Evolutionary conservation across 2,113 vertebrate species (phyloP).

Genomic region (Phaethornis superciliosus): DNA sequence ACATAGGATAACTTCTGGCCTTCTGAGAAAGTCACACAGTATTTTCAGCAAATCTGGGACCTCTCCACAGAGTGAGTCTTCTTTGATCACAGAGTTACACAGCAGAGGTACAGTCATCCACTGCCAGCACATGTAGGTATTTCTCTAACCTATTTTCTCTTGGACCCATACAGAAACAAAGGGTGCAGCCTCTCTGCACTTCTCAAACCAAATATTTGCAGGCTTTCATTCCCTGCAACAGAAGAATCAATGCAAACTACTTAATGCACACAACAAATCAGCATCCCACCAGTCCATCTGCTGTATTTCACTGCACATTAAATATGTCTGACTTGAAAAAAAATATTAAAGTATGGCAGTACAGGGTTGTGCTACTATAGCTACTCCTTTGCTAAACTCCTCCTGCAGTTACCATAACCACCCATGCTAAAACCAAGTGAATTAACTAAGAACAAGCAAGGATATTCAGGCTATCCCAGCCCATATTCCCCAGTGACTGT

Average conservation of each 20-base stretch:
- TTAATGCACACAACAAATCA: not conserved
- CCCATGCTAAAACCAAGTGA: not conserved
- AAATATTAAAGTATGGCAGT: not conserved
- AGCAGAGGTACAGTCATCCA: not conserved
- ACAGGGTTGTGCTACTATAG: not conserved
- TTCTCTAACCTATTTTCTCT: not conserved
- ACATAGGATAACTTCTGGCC: not conserved
- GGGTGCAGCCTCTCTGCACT: not conserved
- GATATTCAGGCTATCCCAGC: not conserved
- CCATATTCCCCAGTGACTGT: not conserved
- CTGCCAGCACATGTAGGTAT: not conserved
- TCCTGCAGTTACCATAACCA: not conserved
- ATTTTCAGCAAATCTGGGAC: not conserved
- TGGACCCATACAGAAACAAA: not conserved
- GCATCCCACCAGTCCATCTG: not conserved
- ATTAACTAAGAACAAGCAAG: not conserved
- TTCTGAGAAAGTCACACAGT: not conserved
- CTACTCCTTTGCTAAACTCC: not conserved
- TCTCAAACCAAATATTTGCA: not conserved
- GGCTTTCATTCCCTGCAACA: not conserved
- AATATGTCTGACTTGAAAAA: not conserved
- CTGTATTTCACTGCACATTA: not conserved
- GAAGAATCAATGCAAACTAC: not conserved
- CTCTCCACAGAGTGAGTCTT: not conserved
- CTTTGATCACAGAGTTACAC: not conserved